These are phyloP conservation scores for Dorcus parallelipipedus DNA, from an alignment of 2,888 invertebrate species.

Conservation along the genomic window DNA sequence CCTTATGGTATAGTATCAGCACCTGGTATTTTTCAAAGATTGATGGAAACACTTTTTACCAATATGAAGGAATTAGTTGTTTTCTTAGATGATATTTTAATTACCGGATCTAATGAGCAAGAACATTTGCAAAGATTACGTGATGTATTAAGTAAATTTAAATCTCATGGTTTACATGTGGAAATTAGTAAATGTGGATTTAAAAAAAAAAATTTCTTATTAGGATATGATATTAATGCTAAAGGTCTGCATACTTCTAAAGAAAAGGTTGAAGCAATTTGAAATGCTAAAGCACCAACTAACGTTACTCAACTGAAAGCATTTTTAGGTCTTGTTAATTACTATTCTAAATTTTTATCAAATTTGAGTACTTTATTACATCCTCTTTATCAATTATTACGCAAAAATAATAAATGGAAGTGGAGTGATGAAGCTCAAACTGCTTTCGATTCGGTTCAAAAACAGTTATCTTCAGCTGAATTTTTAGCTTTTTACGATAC, in stretches of 20 bases:
- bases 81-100: conserved; percentile 13
- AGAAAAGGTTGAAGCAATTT: neutral
- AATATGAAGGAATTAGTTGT: conserved; percentile 9
- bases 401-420: neutral
- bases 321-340: neutral
- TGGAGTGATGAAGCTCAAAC: too few species aligned
- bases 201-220: neutral
- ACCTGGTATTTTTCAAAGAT: neutral
- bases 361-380: neutral
- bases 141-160: conserved; percentile 17
- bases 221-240: conserved; percentile 8
- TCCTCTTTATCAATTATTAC: neutral
- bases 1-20: too few species aligned
- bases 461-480: neutral
- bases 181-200: conserved; percentile 4
- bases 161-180: conserved; percentile 15
- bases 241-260: neutral
- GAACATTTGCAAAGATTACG: conserved; percentile 1
- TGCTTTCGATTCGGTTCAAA: neutral
- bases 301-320: neutral
- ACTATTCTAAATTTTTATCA: neutral
- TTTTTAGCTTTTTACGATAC: neutral
- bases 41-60: conserved; percentile 16
- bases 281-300: neutral
- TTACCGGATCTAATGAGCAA: conserved; percentile 4